A percentile compares a stretch with the other conserved stretches of the same genome.
Conservation (phyloP, 1,140 invertebrate species). For the Ceratoteleas bidentatus region DNA sequence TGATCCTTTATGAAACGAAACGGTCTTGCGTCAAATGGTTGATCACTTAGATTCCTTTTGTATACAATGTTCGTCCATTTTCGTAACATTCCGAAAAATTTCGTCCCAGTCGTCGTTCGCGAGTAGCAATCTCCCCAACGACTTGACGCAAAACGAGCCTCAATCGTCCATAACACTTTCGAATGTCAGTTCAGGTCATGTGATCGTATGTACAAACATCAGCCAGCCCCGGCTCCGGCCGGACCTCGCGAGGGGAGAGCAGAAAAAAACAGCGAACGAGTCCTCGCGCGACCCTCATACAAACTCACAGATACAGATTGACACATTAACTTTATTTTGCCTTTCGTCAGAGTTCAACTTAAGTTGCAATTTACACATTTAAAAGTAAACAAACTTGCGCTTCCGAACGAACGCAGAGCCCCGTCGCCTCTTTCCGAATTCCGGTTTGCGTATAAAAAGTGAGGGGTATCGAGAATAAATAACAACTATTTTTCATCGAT, state of each 20-base stretch:
- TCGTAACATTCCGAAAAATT: too few relatives aligned
- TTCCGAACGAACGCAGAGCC: conserved; percentile 45
- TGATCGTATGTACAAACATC: conserved; percentile 70
- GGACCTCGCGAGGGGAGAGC: too few relatives aligned
- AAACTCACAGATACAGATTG: conserved; percentile 63
- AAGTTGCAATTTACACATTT: conserved; percentile 58
- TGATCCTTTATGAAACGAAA: conserved; percentile 70
- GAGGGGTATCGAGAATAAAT: conserved; percentile 49
- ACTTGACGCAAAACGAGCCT: conserved; percentile 36
- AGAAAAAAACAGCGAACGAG: too few relatives aligned
- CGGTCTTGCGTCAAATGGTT: conserved; percentile 42
- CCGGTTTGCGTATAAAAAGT: conserved; percentile 19
- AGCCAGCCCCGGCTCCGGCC: conserved; percentile 68
- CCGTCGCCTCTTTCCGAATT: conserved; percentile 18
- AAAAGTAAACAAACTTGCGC: conserved; percentile 45
- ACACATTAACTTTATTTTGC: conserved; percentile 58
- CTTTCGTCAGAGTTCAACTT: conserved; percentile 58
- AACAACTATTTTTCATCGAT: background rate
- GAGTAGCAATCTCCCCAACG: background rate
- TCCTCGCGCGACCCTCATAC: conserved; percentile 39
- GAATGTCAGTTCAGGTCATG: conserved; percentile 67
- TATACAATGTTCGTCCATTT: too few relatives aligned
- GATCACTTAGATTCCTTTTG: too few relatives aligned
- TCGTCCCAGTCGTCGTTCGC: too few relatives aligned
- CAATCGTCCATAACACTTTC: conserved; percentile 61